Evolutionary conservation across 2,888 invertebrate genomes (phyloP), one percentile per base, ranked within the genome.

Genomic region (Drosophila kokeensis): DNA sequence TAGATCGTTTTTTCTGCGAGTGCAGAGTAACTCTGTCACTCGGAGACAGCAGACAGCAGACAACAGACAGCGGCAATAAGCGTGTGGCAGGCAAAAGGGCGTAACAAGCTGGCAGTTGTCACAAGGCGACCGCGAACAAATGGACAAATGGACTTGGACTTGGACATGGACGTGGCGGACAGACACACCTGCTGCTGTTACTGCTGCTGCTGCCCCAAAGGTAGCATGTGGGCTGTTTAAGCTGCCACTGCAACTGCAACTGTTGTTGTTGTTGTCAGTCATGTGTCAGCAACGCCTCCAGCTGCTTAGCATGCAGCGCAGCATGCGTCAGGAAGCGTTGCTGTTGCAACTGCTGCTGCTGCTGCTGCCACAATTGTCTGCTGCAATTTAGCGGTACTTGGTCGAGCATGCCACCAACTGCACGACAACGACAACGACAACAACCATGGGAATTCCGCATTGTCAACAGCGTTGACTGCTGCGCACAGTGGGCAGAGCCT

Each of bases 221-320:
- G 72, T 67, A 55, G 74, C 76, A 82, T 82, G 76, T 83, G 79
- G 74, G 75, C 70, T 65, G 73, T 55, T 70, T 66, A 74, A 59
- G 75, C 57, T 62, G 64, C 36, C 45, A 45, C 45, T 55, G 73
- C 45, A 32, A 59, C 21, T 40, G 58, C 27, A 52, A 40, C 18
- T 66, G 50, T 15, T 62, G 68, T 65, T 79, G 79, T 72, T 74
- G 76, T 72, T 78, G 83, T 76, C 81, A 68, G 64, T 83, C 86
- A 77, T 71, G 78, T 83, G 83, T 87, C 87, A 83, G 71, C 79
- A 71, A 82, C 78, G 88, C 83, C 79, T 82, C 73, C 82, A 67
- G 83, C 90, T 83, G 81, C 78, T 91, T 89, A 88, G 90, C 90
- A 91, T 91, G 92, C 91, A 91, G 81, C 78, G 79, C 85, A 82